A percentile compares a stretch with the other conserved stretches of the same genome.
phyloP scores from a whole-genome alignment of 2,888 invertebrate species.

The Cryptocheilus praepositus region DNA sequence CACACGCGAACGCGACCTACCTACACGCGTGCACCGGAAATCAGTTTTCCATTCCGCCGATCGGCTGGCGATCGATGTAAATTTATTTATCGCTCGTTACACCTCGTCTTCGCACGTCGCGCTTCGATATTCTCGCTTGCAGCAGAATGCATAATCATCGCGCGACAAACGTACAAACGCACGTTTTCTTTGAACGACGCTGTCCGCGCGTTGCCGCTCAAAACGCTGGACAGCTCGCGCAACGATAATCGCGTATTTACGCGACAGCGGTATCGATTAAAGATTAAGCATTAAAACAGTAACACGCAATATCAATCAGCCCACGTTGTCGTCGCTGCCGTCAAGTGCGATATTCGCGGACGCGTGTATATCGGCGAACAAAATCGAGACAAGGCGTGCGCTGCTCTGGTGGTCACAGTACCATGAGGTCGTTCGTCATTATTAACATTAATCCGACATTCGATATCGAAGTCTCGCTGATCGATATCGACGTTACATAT shows the following conservation, averaged over 20 bases:
- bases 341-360: background rate
- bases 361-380: slow-evolving; percentile 33
- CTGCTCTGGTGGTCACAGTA: too few relatives aligned
- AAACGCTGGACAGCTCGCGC: slow-evolving; percentile 8
- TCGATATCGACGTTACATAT: slow-evolving; percentile 27
- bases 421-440: slow-evolving; percentile 24
- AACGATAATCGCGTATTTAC: background rate
- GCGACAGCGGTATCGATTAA: slow-evolving; percentile 39
- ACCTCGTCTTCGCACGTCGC: too few relatives aligned
- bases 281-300: slow-evolving; percentile 48
- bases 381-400: slow-evolving; percentile 35
- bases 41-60: too few relatives aligned
- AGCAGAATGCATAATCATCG: too few relatives aligned
- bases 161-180: too few relatives aligned
- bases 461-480: slow-evolving; percentile 35
- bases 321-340: slow-evolving; percentile 34
- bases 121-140: too few relatives aligned
- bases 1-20: too few relatives aligned
- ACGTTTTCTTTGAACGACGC: too few relatives aligned
- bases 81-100: too few relatives aligned
- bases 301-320: slow-evolving; percentile 48
- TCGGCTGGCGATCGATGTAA: too few relatives aligned
- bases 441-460: slow-evolving; percentile 47
- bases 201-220: too few relatives aligned
- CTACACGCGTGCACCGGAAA: too few relatives aligned